A percentile compares a stretch with the other conserved stretches of the same genome.
Evolutionary conservation across 2,113 vertebrate species (phyloP).

Genomic region (Caranx ignobilis): DNA sequence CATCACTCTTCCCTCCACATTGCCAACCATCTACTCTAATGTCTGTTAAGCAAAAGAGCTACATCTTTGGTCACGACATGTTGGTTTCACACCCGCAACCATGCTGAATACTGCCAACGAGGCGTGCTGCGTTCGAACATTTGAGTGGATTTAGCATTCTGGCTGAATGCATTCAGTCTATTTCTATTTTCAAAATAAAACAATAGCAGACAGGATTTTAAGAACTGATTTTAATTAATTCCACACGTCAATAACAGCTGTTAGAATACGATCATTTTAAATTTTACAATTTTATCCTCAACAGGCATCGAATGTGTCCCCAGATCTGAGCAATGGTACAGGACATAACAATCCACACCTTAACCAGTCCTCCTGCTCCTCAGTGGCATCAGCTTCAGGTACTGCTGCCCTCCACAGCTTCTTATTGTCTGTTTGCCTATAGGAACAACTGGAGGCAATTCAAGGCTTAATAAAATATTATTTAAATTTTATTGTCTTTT

Average conservation of each 20-base stretch:
- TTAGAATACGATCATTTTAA: constrained; percentile 82
- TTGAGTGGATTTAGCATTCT: not conserved
- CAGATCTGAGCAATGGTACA: constrained; percentile 72
- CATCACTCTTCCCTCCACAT: not conserved
- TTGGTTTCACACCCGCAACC: not conserved
- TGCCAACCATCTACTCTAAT: not conserved
- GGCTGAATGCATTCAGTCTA: not conserved
- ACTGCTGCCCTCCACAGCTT: constrained; percentile 60
- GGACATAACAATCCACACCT: constrained; percentile 65
- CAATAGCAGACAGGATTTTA: constrained; percentile 70
- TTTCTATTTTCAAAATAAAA: constrained; percentile 44
- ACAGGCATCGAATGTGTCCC: constrained; percentile 79
- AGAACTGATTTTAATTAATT: constrained; percentile 87
- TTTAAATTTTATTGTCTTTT: constrained; percentile 87
- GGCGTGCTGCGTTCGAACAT: not conserved
- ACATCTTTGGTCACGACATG: no score
- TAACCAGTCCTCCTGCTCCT: constrained; percentile 54
- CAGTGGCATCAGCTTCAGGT: constrained; percentile 60
- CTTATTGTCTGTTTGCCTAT: constrained; percentile 62
- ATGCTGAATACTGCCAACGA: not conserved
- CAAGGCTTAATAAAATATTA: constrained; percentile 88
- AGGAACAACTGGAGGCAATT: constrained; percentile 84
- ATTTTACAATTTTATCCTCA: constrained; percentile 81
- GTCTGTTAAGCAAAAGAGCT: not conserved
- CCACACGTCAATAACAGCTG: constrained; percentile 86